Base-by-base conservation (phyloP, 2,888 invertebrate species). In the Phymatocera aterrima region DNA sequence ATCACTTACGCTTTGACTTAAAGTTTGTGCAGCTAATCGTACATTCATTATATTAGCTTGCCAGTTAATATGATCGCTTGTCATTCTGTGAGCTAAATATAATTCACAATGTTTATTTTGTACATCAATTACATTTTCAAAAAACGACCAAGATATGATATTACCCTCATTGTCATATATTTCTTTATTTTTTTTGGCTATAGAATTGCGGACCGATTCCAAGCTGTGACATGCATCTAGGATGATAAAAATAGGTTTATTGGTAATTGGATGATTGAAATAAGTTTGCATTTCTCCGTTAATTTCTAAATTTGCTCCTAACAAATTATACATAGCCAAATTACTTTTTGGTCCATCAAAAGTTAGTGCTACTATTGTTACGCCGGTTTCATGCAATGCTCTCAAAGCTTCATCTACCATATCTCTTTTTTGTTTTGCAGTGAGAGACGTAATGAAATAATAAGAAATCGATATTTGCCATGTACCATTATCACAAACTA, bases 381-480 rank as follows among this genome's bases (percentile, higher is more conserved):
- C 54, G 5, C 57, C 68, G 5, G 77, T 54, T 54, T 37, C 68
- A 77, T 77, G 65, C 21, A 77, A 34, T 18, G 79, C 68, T 48
- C 24, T 54, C 40, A 79, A 43, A 28, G 54, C 43, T 64, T 79
- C 68, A 12, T 21, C 40, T 3, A 79, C 46, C 31, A 72, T 70
- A 75, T 82, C 81, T 12, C 81, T 82, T 74, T 84, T 84, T 75
- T 81, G 83, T 78, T 84, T 79, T 4, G 83, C 84, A 15, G 37
- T 79, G 5, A 88, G 68, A 12, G 85, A 83, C 21, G 83, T 61
- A 37, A 83, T 81, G 21, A 88, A 83, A 82, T 87, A 89, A 80
- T 88, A 88, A 0, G 85, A 87, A n/a, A 88, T 81, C 31, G 87
- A 88, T 10, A 89, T 43, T 82, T 88, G 87, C 86, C 86, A 88